Evolutionary conservation across 2,113 vertebrate genomes (phyloP), one percentile per base, ranked within the genome.

Genomic region (Tyrannus savana): DNA sequence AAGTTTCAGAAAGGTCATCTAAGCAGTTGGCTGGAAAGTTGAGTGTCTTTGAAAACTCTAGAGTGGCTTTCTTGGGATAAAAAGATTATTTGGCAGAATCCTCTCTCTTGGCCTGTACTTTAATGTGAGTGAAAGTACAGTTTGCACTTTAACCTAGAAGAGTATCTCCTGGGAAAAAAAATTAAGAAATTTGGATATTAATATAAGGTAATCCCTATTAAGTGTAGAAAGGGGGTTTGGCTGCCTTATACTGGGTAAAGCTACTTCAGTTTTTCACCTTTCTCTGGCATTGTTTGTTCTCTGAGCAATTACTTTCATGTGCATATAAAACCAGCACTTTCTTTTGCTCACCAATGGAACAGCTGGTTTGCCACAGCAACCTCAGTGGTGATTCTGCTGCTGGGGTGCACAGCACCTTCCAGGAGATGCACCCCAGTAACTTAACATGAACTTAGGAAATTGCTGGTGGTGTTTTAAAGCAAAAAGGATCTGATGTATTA

Each of bases 361-460:
- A 93, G 22, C 78, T 94, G 91, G 72, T 93, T 97, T 98, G 80
- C 91, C 95, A 95, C 97, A 96, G 97, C 96, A 97, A 87, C 84
- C 39, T 5, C 67, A 64, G 74, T 27, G 84, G 84, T 95, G 91
- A 44, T 50, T 90, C 89, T 78, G 50, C 83, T 97, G 91, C 89
- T 53, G 7, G 2, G 75, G 62, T 85, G 84, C 79, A 90, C 79
- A 95, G 77, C 66, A 89, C 47, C 92, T 96, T 96, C 66, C 75
- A 68, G 92, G 74, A 80, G 74, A 71, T 9, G 9, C 53, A 42
- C 31, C 83, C 84, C 67, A 77, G 33, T 60, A 55, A 52, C 67
- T 17, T 68, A 90, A 89, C 13, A 0, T n/a, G 76, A 96, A 77
- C 62, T 88, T 88, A 11, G 22, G 62, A 56, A 52, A 47, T 52